Percentiles rank a stretch among this genome's conserved stretches.
These are phyloP conservation scores for Bufo gargarizans DNA, from an alignment of 2,113 vertebrate genomes.

Conservation along the genomic window DNA sequence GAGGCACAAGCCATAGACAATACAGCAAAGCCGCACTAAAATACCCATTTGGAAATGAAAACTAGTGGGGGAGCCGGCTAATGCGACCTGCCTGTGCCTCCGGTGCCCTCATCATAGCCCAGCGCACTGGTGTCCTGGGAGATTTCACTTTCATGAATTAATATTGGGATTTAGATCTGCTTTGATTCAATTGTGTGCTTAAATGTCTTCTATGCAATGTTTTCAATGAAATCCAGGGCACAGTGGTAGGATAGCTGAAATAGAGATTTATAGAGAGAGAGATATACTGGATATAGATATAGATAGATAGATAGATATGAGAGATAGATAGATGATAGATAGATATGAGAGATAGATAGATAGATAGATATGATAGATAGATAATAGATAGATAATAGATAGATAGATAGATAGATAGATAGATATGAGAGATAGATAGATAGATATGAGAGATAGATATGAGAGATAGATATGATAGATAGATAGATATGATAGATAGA, in stretches of 20 bases:
- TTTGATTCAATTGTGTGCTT: not conserved
- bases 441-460: not conserved
- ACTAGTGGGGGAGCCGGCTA: slow-evolving; percentile 27
- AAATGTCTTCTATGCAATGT: not conserved
- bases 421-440: not conserved
- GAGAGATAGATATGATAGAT: too few species aligned
- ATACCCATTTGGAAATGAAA: slow-evolving; percentile 35
- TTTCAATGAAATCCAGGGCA: not conserved
- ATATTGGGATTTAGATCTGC: not conserved
- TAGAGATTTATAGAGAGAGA: not conserved
- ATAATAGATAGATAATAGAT: not conserved
- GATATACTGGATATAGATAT: too few species aligned
- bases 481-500: not conserved
- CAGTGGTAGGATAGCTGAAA: not conserved
- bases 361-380: not conserved
- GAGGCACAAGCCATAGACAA: slow-evolving; percentile 26
- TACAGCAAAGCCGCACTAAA: slow-evolving; percentile 11
- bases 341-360: not conserved
- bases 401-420: not conserved
- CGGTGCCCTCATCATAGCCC: not conserved
- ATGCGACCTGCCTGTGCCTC: slow-evolving; percentile 25
- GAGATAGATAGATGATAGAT: not conserved
- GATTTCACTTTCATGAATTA: slow-evolving; percentile 21
- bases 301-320: not conserved
- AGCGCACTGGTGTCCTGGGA: not conserved